A percentile compares a stretch with the other conserved stretches of the same genome.
These are phyloP conservation scores for Noctua comes DNA, from an alignment of 2,888 invertebrate species.

Conservation along the genomic window DNA sequence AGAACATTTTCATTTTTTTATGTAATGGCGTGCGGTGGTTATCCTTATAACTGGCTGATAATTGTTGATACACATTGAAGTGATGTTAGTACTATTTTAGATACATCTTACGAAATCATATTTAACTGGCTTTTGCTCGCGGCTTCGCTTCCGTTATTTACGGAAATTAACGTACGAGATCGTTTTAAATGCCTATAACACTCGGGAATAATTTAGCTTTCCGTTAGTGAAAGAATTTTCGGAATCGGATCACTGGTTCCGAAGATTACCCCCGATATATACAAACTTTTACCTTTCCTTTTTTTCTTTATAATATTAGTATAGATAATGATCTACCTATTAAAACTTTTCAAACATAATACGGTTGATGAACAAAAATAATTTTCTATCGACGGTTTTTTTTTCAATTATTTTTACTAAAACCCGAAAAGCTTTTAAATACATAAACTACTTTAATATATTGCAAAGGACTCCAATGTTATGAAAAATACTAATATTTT, in stretches of 20 bases:
- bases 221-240: no score
- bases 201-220: no score
- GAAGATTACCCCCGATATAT: no score
- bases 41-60: conserved; percentile 20
- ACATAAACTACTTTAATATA: conserved; percentile 5
- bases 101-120: not conserved
- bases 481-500: no score
- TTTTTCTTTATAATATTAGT: no score
- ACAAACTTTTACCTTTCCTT: no score
- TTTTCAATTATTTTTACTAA: not conserved
- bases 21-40: conserved; percentile 28
- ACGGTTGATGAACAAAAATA: not conserved
- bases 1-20: conserved; percentile 38
- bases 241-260: no score
- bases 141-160: no score
- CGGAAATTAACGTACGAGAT: no score
- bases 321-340: not conserved
- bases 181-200: no score
- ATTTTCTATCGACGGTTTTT: not conserved
- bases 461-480: not conserved
- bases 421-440: conserved; percentile 14
- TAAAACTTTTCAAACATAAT: not conserved
- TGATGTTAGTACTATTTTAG: not conserved
- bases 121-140: not conserved
- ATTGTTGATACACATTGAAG: conserved; percentile 24